Conservation (phyloP, 1,140 invertebrate species). For the Berghia stephanieae region DNA sequence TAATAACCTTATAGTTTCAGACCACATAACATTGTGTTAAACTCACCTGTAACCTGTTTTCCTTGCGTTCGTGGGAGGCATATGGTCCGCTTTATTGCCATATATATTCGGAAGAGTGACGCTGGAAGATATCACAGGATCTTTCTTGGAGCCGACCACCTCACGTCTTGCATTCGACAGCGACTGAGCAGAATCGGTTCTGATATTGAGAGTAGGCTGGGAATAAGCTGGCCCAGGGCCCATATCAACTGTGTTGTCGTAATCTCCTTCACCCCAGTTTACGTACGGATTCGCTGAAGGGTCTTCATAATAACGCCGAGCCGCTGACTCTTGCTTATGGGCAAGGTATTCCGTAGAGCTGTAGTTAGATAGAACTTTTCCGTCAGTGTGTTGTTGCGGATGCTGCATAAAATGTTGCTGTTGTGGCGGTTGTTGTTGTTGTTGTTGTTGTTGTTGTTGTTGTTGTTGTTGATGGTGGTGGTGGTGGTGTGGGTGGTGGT, state of each 20-base stretch:
- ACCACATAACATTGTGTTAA: too few relatives aligned
- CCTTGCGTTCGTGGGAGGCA: too few relatives aligned
- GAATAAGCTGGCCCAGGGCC: background rate
- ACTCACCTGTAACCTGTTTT: constrained; percentile 32
- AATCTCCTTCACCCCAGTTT: constrained; percentile 20
- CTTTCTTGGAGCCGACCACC: constrained; percentile 28
- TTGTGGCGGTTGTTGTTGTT: background rate
- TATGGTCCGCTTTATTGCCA: constrained; percentile 39
- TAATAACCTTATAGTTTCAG: too few relatives aligned
- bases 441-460: background rate
- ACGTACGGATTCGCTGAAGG: background rate
- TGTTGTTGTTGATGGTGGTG: background rate
- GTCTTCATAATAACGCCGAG: constrained; percentile 39
- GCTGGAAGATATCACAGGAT: constrained; percentile 52
- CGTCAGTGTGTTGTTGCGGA: background rate
- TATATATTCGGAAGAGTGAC: constrained; percentile 58
- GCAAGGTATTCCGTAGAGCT: constrained; percentile 64
- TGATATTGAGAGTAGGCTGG: constrained; percentile 33
- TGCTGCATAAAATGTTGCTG: background rate
- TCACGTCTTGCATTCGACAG: constrained; percentile 2
- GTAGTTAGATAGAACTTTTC: constrained; percentile 45
- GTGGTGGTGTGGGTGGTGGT: background rate
- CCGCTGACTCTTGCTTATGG: constrained; percentile 55
- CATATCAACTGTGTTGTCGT: constrained; percentile 1
- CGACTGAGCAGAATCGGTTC: constrained; percentile 34